Base-by-base conservation (phyloP, 2,113 vertebrate species). In the Collichthys lucidus region DNA sequence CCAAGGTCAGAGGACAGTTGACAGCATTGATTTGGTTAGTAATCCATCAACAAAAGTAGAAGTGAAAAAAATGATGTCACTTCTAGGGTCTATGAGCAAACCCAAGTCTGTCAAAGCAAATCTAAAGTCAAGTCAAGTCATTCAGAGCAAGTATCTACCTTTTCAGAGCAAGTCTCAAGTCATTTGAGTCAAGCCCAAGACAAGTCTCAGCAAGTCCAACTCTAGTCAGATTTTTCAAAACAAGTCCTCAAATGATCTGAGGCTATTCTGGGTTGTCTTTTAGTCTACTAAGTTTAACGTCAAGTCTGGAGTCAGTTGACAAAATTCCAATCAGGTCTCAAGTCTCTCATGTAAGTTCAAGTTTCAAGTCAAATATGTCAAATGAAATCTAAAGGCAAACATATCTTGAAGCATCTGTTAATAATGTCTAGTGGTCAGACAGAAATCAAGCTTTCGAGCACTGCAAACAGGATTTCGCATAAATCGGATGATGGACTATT, bases 11-110 rank as follows among this genome's bases (percentile, higher is more conserved):
- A 0, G 22, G 40, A 57, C 64, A 64, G 3, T 16, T 29, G 24
- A 5, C 22, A 35, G 9, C 46, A n/a, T 11, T 72, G 31, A 53
- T 49, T 53, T 22, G 8, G 29, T 50, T 16, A 29, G 42, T 56
- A 42, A 65, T 73, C 71, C 35, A 19, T 80, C 59, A 79, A 63
- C 14, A 26, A 52, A 31, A 65, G 26, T 49, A 31, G 15, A 61
- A 50, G n/a, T 29, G 3, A 11, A 6, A 26, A 62, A 46, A 24
- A 35, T 44, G 22, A 26, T 19, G n/a, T 19, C n/a, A 8, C 55
- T 60, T 44, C n/a, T 35, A 35, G 35, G 35, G 6, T 35, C 35
- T 35, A 35, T 6, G 7, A 35, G 35, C 35, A 35, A 35, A 35
- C 7, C 35, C 35, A 35, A 35, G 35, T 35, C 20, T 70, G 12